These are phyloP conservation scores for Coelopa pilipes DNA, from an alignment of 2,888 invertebrate genomes.

Conservation along the genomic window DNA sequence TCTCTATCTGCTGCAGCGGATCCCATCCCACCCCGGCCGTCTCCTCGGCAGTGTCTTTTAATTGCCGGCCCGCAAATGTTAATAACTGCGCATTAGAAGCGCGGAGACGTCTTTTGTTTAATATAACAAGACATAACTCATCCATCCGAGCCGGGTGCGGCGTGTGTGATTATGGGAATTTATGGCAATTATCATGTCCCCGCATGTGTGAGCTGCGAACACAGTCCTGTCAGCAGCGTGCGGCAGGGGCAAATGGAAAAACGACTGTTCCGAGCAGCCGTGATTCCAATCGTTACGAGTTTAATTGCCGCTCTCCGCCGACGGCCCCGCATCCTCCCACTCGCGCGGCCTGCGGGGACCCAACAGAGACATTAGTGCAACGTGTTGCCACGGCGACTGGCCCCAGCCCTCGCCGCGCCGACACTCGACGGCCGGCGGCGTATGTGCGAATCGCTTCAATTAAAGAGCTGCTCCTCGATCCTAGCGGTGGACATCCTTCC, in stretches of 20 bases:
- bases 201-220: background rate
- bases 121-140: constrained; percentile 58
- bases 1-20: background rate
- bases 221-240: too few species aligned
- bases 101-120: constrained; percentile 50
- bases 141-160: constrained; percentile 31
- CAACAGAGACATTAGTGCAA: constrained; percentile 1
- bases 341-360: background rate
- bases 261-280: constrained; percentile 20
- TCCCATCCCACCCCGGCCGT: background rate
- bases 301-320: constrained; percentile 19
- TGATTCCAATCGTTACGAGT: constrained; percentile 29
- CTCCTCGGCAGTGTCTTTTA: constrained; percentile 45
- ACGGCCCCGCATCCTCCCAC: too few species aligned
- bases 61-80: constrained; percentile 57
- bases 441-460: too few species aligned
- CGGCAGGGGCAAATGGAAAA: background rate
- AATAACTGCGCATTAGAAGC: constrained; percentile 53
- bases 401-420: too few species aligned
- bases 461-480: too few species aligned
- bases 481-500: too few species aligned
- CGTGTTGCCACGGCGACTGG: background rate
- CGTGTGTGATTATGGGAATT: constrained; percentile 29
- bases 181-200: constrained; percentile 32
- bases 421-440: too few species aligned